Evolutionary conservation across 1,140 invertebrate species (phyloP), one percentile per base, ranked within the genome.

Genomic region (Pissodes strobi): DNA sequence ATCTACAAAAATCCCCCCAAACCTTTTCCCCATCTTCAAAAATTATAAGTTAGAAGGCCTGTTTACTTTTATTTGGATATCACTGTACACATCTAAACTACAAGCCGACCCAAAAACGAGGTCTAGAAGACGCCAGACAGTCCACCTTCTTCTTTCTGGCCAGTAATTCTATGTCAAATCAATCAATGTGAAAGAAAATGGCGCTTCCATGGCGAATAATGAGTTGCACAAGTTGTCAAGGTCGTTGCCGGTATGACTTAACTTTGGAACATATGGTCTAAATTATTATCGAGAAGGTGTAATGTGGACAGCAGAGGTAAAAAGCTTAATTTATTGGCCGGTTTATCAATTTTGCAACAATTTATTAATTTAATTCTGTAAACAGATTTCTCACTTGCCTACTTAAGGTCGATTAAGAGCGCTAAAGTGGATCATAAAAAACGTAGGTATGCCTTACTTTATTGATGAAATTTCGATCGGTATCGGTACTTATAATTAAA

Each of bases 241-340:
- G 57, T 49, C 57, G 15, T 17, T 23, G 45, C 39, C 38, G 19
- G 55, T 57, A 30, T 60, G 57, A 49, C 57, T 60, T 60, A 60
- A 60, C 55, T 45, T 46, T 46, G 55, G 49, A 60, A 60, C 57
- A 60, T 60, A 60, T 60, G 57, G 43, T 60, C 57, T 48, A 37
- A 49, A 49, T 49, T 48, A 60, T 60, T 21, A 45, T 8, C 38
- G 25, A 27, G 55, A 45, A 57, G 57, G 57, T 60, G 43, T 60
- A 60, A 49, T 60, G 57, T 43, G 45, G 39, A 58, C 39, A 45
- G 38, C 15, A 5, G 41, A 60, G 49, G 34, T 45, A 58, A 58
- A 46, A 45, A 18, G 21, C n/a, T 27, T 58, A 58, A 58, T 27
- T 59, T 59, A 39, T 21, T 23, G 19, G 23, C 19, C 17, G 10